Evolutionary conservation across 2,113 vertebrate species (phyloP), one percentile per base, ranked within the genome.

Genomic region (Carollia perspicillata): DNA sequence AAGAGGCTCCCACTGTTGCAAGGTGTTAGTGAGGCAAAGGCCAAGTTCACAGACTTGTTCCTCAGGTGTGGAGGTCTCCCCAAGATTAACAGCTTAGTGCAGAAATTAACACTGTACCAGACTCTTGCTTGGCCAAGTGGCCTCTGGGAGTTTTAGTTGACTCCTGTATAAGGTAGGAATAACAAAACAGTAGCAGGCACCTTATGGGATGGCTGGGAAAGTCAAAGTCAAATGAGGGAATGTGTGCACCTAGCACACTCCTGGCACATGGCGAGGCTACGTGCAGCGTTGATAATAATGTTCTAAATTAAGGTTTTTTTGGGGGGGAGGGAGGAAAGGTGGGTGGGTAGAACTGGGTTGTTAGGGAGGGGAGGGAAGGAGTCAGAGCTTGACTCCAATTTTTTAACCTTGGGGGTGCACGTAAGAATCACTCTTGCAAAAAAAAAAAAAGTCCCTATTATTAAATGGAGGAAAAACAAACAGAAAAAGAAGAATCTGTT

Each of bases 271-370:
- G 58, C 6, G 9, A 18, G 84, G 91, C 47, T 63, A 35, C 11
- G 11, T 42, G 51, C 26, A 18, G 13, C 47, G 0, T 60, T 6
- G 85, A 84, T 89, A 23, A 87, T 35, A 42, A 28, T 10, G n/a
- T 87, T 92, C 94, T 92, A 95, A 90, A 84, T 94, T 86, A 68
- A 93, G 94, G 75, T 35, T 47, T 93, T 33, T 65, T 33, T 33
- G 44, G 5, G 8, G 18, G 23, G n/a, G 71, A n/a, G 72, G 58
- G 69, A 60, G 40, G 80, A n/a, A 72, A 63, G 79, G 88, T 77
- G 44, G 55, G 84, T 40, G 78, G 88, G 55, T 51, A 42, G n/a
- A 53, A 65, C 53, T 65, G 55, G 80, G 60, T 51, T 96, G 85
- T 88, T 78, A 72, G 17, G 68, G 85, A 81, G 55, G 71, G 44